Conservation (phyloP, 2,888 invertebrate genomes). For the Epicampocera succincta region DNA sequence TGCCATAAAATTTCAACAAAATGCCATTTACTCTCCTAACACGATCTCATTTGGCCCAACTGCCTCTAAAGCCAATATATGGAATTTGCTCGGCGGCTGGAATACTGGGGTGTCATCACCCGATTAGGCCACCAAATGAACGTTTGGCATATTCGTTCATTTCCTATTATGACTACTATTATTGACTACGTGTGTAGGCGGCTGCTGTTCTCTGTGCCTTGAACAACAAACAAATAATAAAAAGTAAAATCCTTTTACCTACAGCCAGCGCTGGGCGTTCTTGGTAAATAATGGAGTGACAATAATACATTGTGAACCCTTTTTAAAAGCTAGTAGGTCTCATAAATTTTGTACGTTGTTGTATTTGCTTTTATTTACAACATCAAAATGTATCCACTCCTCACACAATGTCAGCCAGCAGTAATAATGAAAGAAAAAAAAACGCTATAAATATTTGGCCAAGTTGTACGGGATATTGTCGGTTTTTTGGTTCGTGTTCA, state of each 20-base stretch:
- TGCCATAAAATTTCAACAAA: slow-evolving; percentile 76
- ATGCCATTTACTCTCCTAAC: slow-evolving; percentile 56
- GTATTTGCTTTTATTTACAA: slow-evolving; percentile 59
- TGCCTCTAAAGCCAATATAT: slow-evolving; percentile 30
- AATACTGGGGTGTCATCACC: slow-evolving; percentile 61
- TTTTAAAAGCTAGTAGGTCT: slow-evolving; percentile 64
- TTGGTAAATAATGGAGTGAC: slow-evolving; percentile 67
- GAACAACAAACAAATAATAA: slow-evolving; percentile 38
- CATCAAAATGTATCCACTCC: background rate
- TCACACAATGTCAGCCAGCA: background rate
- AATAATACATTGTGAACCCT: slow-evolving; percentile 69
- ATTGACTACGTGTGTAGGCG: slow-evolving; percentile 65
- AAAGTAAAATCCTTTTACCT: slow-evolving; percentile 41
- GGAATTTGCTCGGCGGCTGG: slow-evolving; percentile 21
- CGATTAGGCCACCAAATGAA: slow-evolving; percentile 69
- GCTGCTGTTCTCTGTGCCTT: slow-evolving; percentile 11
- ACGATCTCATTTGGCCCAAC: slow-evolving; percentile 7
- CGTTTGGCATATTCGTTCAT: slow-evolving; percentile 46
- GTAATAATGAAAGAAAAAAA: slow-evolving; percentile 50
- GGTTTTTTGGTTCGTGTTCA: slow-evolving; percentile 34
- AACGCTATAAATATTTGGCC: slow-evolving; percentile 65
- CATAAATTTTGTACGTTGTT: slow-evolving; percentile 69
- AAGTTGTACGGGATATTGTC: slow-evolving; percentile 39
- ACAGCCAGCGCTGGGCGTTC: background rate
- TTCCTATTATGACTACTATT: slow-evolving; percentile 66